Conservation (phyloP, 1,140 invertebrate genomes). For the Riptortus pedestris region DNA sequence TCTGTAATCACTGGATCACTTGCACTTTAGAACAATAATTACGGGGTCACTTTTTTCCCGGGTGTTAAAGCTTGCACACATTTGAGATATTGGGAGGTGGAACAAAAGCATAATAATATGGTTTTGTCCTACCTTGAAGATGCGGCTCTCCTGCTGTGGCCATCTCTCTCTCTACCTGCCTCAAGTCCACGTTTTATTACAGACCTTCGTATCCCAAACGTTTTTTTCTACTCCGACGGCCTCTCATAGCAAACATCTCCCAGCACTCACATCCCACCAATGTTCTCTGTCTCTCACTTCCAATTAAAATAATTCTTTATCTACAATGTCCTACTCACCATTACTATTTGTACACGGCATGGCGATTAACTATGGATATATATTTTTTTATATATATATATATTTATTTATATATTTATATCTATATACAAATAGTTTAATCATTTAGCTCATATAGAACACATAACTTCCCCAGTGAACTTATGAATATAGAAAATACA, state of each 20-base stretch:
- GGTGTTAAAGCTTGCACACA: conserved; percentile 11
- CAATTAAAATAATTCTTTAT: conserved; percentile 11
- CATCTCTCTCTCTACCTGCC: background rate
- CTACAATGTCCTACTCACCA: conserved; percentile 29
- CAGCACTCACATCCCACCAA: too few relatives aligned
- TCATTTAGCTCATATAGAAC: conserved; percentile 26
- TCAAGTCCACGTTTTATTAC: too few relatives aligned
- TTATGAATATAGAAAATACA: conserved; percentile 30
- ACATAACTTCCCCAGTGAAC: conserved; percentile 26
- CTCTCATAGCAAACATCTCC: too few relatives aligned
- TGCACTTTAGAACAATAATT: conserved; percentile 16
- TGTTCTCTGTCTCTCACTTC: background rate
- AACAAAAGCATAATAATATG: conserved; percentile 26
- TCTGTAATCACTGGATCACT: conserved; percentile 23
- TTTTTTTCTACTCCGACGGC: too few relatives aligned
- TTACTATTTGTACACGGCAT: conserved; percentile 29
- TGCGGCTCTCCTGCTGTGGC: background rate
- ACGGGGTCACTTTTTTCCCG: conserved; percentile 6
- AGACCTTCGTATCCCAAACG: too few relatives aligned
- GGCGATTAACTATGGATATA: conserved; percentile 15
- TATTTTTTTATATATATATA: conserved; percentile 24
- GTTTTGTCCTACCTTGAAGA: conserved; percentile 28
- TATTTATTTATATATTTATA: background rate
- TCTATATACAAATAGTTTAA: background rate
- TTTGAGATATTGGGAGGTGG: conserved; percentile 20